A percentile compares a stretch with the other conserved stretches of the same genome.
phyloP scores from a whole-genome alignment of 2,888 invertebrate species.

The Epirrita christyi region DNA sequence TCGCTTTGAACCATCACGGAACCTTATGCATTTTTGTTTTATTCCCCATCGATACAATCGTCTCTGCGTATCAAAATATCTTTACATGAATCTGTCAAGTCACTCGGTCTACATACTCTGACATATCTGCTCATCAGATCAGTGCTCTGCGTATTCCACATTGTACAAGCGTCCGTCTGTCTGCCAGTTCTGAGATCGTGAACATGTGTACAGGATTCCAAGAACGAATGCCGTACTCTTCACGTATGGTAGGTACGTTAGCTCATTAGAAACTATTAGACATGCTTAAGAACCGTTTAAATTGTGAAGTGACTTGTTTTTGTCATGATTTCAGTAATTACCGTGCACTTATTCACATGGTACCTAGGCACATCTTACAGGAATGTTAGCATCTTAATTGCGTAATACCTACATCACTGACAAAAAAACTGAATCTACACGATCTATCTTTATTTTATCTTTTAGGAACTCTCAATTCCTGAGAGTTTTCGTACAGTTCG shows the following conservation, averaged over 20 bases:
- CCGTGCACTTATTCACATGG: slow-evolving; percentile 22
- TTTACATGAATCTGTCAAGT: slow-evolving; percentile 34
- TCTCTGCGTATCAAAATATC: slow-evolving; percentile 27
- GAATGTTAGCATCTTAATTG: slow-evolving; percentile 5
- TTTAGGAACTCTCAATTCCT: too few species aligned
- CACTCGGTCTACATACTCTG: slow-evolving; percentile 42
- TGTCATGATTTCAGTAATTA: slow-evolving; percentile 29
- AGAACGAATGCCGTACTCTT: slow-evolving; percentile 63
- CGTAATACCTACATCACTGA: not conserved
- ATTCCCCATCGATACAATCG: slow-evolving; percentile 5
- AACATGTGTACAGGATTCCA: slow-evolving; percentile 53
- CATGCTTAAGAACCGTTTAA: slow-evolving; percentile 41
- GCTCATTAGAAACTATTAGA: slow-evolving; percentile 56
- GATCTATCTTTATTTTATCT: not conserved
- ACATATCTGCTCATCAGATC: slow-evolving; percentile 44
- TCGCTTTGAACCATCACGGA: slow-evolving; percentile 7
- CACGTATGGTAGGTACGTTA: slow-evolving; percentile 47
- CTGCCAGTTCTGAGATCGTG: slow-evolving; percentile 48
- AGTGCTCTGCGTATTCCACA: slow-evolving; percentile 25
- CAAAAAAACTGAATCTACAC: not conserved
- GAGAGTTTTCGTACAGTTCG: too few species aligned
- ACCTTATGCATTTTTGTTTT: not conserved
- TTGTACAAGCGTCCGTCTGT: slow-evolving; percentile 60
- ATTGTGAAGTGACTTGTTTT: slow-evolving; percentile 38
- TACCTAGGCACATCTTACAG: slow-evolving; percentile 18